Evolutionary conservation across 2,113 vertebrate species (phyloP), one percentile per base, ranked within the genome.

Genomic region (Podiceps cristatus): DNA sequence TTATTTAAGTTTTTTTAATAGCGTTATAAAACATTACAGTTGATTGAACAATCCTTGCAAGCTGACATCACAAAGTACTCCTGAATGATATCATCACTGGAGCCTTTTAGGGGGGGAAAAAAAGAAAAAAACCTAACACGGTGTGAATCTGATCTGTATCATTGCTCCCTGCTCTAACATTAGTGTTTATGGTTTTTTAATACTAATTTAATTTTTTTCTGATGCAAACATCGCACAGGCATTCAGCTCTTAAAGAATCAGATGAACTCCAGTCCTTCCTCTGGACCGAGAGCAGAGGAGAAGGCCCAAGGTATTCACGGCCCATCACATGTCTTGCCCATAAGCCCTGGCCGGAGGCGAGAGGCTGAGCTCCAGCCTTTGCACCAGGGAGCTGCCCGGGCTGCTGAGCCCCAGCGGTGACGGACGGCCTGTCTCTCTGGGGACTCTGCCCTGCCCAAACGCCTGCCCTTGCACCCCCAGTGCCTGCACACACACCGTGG

Each of bases 71-170:
- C 9, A 13, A 68, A 59, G 3, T 71, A 47, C 40, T 84, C 14
- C 15, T 49, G 44, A 67, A 68, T 50, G 8, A 40, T 7, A 7
- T 45, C 8, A 73, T 59, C 64, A 55, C 2, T 62, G n/a, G 22
- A 79, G 35, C 45, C 9, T 66, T 40, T 13, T 18, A 37, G 10
- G 16, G n/a, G 24, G 4, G 1, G 19, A 10, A 18, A 44, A 50
- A 50, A 8, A 11, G 7, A 1, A 14, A 53, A 52, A 27, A 60
- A 3, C 0, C 2, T 8, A 37, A 16, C 29, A 7, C 18, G 14
- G 5, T 18, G 7, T 66, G 50, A 88, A 47, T 42, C 55, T 88
- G 49, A 33, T n/a, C n/a, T 47, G 9, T 45, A 14, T 17, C 19
- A 16, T 50, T 56, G 44, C 16, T 66, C 52, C 18, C 37, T 66